A percentile compares a stretch with the other conserved stretches of the same genome.
These are phyloP conservation scores for Colaptes auratus DNA, from an alignment of 2,113 vertebrate species.

Conservation along the genomic window DNA sequence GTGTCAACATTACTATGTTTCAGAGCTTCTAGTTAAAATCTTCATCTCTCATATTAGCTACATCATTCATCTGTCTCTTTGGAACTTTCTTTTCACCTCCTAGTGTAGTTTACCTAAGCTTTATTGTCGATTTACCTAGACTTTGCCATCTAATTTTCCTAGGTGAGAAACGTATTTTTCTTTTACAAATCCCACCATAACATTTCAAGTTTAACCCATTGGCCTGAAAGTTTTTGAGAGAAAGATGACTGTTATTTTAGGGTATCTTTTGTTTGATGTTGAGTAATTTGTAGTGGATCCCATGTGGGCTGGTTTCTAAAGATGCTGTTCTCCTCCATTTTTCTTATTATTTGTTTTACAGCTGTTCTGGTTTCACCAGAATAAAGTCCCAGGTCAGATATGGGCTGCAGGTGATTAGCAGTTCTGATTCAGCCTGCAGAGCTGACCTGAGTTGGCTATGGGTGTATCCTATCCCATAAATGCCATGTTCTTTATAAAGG, in stretches of 20 bases:
- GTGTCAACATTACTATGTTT: background rate
- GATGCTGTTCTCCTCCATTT: background rate
- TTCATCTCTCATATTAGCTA: background rate
- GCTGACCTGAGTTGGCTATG: background rate
- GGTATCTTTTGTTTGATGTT: background rate
- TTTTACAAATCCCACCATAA: background rate
- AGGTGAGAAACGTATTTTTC: accelerated
- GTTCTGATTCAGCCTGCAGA: too few species aligned
- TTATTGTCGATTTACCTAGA: background rate
- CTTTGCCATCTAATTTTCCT: background rate
- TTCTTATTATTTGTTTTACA: background rate
- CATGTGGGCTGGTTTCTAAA: background rate
- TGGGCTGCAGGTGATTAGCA: too few species aligned
- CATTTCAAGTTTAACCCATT: background rate
- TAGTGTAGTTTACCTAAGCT: background rate
- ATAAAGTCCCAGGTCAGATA: too few species aligned
- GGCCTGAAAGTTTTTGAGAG: background rate
- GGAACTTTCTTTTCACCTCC: background rate
- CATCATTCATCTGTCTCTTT: background rate
- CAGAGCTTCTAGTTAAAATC: background rate
- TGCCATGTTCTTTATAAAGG: background rate
- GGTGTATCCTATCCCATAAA: background rate
- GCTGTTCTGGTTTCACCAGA: background rate
- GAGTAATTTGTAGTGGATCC: background rate
- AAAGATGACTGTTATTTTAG: background rate